Percentiles rank a stretch among this genome's conserved stretches.
These are phyloP conservation scores for Tiliacea citrago DNA, from an alignment of 2,888 invertebrate genomes.

Conservation along the genomic window DNA sequence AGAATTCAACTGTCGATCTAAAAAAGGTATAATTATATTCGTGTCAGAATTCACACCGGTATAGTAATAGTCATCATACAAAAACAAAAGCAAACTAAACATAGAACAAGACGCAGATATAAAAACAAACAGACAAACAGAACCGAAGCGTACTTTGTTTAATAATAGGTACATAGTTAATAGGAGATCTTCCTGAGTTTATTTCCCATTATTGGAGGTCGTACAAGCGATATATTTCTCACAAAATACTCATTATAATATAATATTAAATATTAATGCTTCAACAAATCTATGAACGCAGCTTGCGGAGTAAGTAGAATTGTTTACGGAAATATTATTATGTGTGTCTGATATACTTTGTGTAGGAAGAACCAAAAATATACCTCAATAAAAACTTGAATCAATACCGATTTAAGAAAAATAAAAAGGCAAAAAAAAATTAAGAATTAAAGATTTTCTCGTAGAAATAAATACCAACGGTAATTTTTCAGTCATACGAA, in stretches of 20 bases:
- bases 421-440: background rate
- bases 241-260: background rate
- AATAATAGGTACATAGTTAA: slow-evolving; percentile 16
- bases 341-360: background rate
- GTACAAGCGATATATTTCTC: slow-evolving; percentile 1
- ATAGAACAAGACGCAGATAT: background rate
- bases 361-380: background rate
- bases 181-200: slow-evolving; percentile 8
- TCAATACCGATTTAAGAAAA: background rate
- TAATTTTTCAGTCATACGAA: background rate
- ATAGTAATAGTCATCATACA: too few species aligned
- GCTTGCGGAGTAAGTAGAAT: background rate
- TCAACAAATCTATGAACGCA: background rate
- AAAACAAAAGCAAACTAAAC: background rate
- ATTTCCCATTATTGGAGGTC: slow-evolving; percentile 2
- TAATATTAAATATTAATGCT: background rate
- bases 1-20: background rate
- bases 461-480: background rate
- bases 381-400: background rate
- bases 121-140: background rate
- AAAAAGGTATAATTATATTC: background rate
- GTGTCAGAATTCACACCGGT: too few species aligned
- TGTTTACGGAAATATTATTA: slow-evolving; percentile 6
- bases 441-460: background rate
- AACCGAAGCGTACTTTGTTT: background rate